Conservation (phyloP, 2,113 vertebrate genomes). For the Plestiodon gilberti region DNA sequence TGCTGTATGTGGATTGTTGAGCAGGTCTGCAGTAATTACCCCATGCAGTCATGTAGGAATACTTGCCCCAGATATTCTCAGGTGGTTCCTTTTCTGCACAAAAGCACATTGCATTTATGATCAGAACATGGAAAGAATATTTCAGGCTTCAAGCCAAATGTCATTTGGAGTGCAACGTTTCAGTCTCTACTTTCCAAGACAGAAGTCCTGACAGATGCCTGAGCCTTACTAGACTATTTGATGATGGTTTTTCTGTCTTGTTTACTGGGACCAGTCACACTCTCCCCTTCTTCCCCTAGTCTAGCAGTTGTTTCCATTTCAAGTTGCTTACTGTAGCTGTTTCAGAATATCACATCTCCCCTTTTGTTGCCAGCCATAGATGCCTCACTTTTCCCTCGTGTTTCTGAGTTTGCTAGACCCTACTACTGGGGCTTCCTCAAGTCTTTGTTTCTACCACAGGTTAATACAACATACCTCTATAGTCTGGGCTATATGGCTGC, state of each 20-base stretch:
- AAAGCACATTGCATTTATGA: neutral
- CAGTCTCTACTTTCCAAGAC: neutral
- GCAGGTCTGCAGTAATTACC: neutral
- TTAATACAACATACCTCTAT: too few species aligned
- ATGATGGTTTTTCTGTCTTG: neutral
- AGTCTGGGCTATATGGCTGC: neutral
- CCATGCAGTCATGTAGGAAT: neutral
- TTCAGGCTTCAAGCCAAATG: neutral
- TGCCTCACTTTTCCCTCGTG: neutral
- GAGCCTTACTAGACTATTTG: neutral
- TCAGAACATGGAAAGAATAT: neutral
- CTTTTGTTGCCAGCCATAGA: neutral
- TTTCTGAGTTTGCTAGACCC: neutral
- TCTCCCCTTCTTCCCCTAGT: neutral
- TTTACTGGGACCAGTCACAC: neutral
- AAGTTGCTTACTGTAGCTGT: neutral
- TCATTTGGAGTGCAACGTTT: neutral
- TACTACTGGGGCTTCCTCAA: neutral
- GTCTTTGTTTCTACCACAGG: neutral
- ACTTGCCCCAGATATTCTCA: conserved; percentile 1
- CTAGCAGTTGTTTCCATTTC: neutral
- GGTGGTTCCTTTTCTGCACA: neutral
- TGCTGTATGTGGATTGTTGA: neutral
- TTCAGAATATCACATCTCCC: too few species aligned
- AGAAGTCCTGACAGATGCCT: neutral